Evolutionary conservation across 2,113 vertebrate species (phyloP).

Genomic region (Lepus europaeus): DNA sequence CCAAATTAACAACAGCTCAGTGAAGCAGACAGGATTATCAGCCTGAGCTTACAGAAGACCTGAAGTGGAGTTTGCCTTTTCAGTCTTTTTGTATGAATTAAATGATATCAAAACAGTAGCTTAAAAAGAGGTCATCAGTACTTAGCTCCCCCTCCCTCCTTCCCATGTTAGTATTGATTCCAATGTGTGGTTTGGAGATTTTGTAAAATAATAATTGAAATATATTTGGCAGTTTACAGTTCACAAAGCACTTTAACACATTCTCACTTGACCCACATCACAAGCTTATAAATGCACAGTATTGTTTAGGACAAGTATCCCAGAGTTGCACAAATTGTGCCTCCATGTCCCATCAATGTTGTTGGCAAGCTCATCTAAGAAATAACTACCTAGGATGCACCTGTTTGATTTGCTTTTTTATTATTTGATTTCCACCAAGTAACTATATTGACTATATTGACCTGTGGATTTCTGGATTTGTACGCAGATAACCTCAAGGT

Average conservation of each 20-base stretch:
- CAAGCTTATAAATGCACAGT: not conserved
- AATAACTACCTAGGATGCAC: not conserved
- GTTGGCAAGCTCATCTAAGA: not conserved
- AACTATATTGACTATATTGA: not conserved
- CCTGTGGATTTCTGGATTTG: not conserved
- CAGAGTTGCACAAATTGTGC: slow-evolving; percentile 1
- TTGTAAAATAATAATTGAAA: slow-evolving; percentile 21
- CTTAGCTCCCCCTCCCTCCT: not conserved
- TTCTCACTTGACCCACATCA: not conserved
- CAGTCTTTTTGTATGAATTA: not conserved
- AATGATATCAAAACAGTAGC: not conserved
- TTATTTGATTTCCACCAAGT: not conserved
- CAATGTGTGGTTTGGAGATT: not conserved
- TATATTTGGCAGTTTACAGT: not conserved
- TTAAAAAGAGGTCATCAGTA: slow-evolving; percentile 2
- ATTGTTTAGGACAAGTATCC: slow-evolving; percentile 3
- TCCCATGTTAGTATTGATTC: not conserved
- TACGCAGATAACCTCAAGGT: slow-evolving; percentile 13
- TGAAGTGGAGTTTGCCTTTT: not conserved
- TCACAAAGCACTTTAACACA: not conserved
- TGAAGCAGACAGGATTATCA: not conserved
- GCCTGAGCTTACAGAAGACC: not conserved
- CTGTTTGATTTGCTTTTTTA: not conserved
- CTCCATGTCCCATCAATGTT: not conserved
- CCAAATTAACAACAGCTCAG: not conserved